Evolutionary conservation across 2,113 vertebrate species (phyloP).

Genomic region (Vimba vimba): DNA sequence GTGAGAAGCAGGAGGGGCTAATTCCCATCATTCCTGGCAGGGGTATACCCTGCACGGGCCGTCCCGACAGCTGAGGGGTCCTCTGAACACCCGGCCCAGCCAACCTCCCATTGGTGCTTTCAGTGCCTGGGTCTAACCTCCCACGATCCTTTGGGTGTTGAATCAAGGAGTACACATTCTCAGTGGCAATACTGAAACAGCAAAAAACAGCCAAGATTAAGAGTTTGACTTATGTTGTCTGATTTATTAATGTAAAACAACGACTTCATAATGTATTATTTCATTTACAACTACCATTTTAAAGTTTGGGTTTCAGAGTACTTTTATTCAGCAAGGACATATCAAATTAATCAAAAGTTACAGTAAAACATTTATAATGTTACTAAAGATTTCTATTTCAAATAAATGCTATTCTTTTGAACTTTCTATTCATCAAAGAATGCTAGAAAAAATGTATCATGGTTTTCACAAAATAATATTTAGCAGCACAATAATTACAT

Average conservation of each 20-base stretch:
- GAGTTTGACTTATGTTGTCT: neutral
- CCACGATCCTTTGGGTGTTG: slow-evolving; percentile 70
- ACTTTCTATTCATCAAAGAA: neutral
- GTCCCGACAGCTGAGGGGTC: slow-evolving; percentile 60
- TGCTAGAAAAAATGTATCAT: neutral
- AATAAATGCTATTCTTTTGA: neutral
- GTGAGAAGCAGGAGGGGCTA: slow-evolving; percentile 70
- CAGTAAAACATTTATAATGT: neutral
- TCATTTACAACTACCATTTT: neutral
- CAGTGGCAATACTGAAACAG: slow-evolving; percentile 66
- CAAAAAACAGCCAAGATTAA: neutral
- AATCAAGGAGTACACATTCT: slow-evolving; percentile 79
- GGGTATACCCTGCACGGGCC: slow-evolving; percentile 56
- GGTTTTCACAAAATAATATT: neutral
- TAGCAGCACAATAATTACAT: neutral
- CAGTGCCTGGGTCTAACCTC: slow-evolving; percentile 59
- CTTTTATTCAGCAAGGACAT: neutral
- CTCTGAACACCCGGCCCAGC: slow-evolving; percentile 61
- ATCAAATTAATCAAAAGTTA: neutral
- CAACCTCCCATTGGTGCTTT: slow-evolving; percentile 48
- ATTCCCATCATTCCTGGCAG: slow-evolving; percentile 70
- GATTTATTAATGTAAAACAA: neutral
- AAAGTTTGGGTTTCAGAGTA: neutral
- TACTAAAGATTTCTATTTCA: neutral
- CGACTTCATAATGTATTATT: neutral